These are phyloP conservation scores for Calephelis virginiensis DNA, from an alignment of 1,140 invertebrate species.

Conservation along the genomic window DNA sequence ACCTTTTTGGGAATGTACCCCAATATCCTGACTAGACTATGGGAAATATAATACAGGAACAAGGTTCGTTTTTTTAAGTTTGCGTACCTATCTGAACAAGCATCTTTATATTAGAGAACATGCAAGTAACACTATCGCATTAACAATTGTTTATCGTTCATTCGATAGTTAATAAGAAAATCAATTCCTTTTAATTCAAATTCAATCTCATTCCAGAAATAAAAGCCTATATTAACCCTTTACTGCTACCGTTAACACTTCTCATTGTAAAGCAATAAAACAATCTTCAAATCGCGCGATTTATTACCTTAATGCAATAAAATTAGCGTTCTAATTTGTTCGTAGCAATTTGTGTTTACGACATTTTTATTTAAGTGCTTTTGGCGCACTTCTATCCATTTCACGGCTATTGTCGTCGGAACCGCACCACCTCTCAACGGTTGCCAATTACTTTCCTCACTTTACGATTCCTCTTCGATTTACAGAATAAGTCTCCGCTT, in stretches of 20 bases:
- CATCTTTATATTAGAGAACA: too few species aligned
- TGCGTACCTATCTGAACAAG: too few species aligned
- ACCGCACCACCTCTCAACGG: slow-evolving; percentile 38
- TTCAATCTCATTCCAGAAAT: slow-evolving; percentile 36
- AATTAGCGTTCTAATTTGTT: slow-evolving; percentile 73
- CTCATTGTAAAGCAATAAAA: slow-evolving; percentile 61
- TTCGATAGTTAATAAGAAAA: slow-evolving; percentile 19
- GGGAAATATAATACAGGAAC: too few species aligned
- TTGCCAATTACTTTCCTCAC: slow-evolving; percentile 61
- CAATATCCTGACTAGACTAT: too few species aligned
- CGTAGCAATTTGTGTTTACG: slow-evolving; percentile 56
- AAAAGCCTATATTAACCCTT: slow-evolving; percentile 36
- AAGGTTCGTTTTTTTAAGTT: too few species aligned
- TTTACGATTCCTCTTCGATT: slow-evolving; percentile 42
- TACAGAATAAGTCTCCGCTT: too few species aligned
- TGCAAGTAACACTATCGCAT: not conserved
- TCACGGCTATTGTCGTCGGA: slow-evolving; percentile 59
- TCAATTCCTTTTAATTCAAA: slow-evolving; percentile 34
- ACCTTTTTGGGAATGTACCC: too few species aligned
- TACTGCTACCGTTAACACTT: slow-evolving; percentile 57
- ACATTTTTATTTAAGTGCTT: slow-evolving; percentile 46
- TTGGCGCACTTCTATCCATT: slow-evolving; percentile 42
- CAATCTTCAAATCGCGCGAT: slow-evolving; percentile 49
- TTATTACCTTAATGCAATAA: slow-evolving; percentile 66
- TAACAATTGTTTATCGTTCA: slow-evolving; percentile 13